Base-by-base conservation (phyloP, 2,888 invertebrate species). In the Acanthopleura granulata region DNA sequence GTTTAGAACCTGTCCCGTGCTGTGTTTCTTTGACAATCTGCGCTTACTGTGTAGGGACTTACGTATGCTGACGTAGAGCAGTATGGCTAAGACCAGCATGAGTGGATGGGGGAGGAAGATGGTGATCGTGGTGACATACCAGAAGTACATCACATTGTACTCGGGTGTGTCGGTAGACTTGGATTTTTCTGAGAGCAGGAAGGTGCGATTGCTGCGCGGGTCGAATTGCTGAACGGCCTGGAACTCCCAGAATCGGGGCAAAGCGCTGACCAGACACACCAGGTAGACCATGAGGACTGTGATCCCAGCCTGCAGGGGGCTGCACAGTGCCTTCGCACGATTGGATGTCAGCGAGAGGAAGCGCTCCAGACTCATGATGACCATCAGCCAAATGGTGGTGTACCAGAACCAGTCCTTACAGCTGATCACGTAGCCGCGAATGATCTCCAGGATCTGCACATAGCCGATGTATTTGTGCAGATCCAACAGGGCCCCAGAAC, bases 191-290 rank as follows among this genome's bases (percentile, higher is more conserved):
- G 86, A 81, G 15, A 87, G 75, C 57, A 82, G 80, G 14, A 78
- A 74, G 16, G 83, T 84, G 50, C 71, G 73, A 72, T 84, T 85
- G n/a, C 77, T 80, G 25, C 74, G 72, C 61, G 77, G 78, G 76
- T 85, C 83, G 27, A 78, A 77, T 40, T 78, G 76, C 72, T 77
- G 78, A 18, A 76, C 72, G 9, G 82, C 82, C 61, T 86, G 84
- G 76, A 87, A 89, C 77, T 88, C 87, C 89, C 89, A 89, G 79
- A 88, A 86, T 50, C 87, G 82, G 18, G 89, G 89, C 57, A 89
- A 77, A 15, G 89, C 83, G 78, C 87, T 88, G 75, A 88, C 83
- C 30, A 88, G 78, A 16, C 88, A 87, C 16, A 89, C 86, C 50
- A 82, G 79, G 77, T 82, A 86, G 3, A 88, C 87, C 80, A 89